These are phyloP conservation scores for Gryon sp. DNA, from an alignment of 1,140 invertebrate genomes.

Conservation along the genomic window DNA sequence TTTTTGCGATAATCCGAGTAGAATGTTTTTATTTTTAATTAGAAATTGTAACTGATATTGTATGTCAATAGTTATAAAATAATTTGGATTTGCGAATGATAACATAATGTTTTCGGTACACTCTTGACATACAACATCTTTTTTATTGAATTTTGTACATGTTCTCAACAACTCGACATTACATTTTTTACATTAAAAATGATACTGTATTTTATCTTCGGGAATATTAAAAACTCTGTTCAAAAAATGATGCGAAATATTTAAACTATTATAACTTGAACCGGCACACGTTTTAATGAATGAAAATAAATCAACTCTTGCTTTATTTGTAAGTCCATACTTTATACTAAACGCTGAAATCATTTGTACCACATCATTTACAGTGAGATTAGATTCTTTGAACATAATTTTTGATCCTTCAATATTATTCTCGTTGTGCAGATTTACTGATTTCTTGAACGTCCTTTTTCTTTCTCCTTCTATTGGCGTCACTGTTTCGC, in stretches of 20 bases:
- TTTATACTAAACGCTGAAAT: slow-evolving; percentile 8
- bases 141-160: background rate
- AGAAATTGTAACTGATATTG: slow-evolving; percentile 3
- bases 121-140: background rate
- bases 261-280: background rate
- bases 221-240: background rate
- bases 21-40: background rate
- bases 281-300: slow-evolving; percentile 14
- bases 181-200: slow-evolving; percentile 23
- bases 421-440: slow-evolving; percentile 8
- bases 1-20: slow-evolving; percentile 6
- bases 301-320: too few species aligned
- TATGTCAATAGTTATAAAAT: slow-evolving; percentile 5
- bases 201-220: background rate
- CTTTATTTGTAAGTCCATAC: background rate
- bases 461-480: too few species aligned
- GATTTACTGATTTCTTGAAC: too few species aligned
- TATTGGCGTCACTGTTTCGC: too few species aligned
- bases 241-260: background rate
- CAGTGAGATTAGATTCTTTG: slow-evolving; percentile 9
- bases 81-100: slow-evolving; percentile 11
- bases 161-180: background rate
- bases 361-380: slow-evolving; percentile 14
- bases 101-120: background rate
- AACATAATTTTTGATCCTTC: slow-evolving; percentile 14